phyloP scores from a whole-genome alignment of 2,797 vertebrate genomes.

The Carduelis carduelis region DNA sequence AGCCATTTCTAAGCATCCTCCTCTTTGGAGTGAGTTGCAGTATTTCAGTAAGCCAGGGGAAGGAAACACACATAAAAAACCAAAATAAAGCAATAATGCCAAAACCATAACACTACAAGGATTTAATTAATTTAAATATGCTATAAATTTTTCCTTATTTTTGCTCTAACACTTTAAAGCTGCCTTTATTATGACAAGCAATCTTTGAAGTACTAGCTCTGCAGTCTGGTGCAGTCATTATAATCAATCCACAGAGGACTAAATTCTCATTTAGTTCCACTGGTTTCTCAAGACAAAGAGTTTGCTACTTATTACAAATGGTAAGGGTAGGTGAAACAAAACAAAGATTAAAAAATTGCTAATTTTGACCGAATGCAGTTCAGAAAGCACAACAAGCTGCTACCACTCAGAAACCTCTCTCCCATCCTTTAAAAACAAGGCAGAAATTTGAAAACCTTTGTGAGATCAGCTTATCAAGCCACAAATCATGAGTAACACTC shows the following conservation, averaged over 20 bases:
- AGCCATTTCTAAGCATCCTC: background rate
- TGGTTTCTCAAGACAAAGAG: background rate
- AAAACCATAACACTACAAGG: background rate
- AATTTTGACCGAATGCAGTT: background rate
- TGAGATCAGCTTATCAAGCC: background rate
- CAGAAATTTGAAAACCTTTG: background rate
- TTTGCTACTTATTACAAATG: background rate
- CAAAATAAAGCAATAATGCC: background rate
- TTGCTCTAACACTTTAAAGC: background rate
- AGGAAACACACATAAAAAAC: background rate
- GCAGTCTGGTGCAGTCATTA: background rate
- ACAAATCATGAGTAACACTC: background rate
- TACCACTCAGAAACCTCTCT: background rate
- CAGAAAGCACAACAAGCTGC: background rate
- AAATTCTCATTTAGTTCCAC: background rate
- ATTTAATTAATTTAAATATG: background rate
- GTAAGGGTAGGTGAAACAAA: background rate
- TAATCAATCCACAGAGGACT: background rate
- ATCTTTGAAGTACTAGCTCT: background rate
- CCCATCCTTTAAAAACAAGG: background rate
- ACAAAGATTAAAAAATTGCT: background rate
- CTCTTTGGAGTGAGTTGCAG: background rate
- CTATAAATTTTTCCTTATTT: background rate
- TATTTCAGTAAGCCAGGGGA: background rate
- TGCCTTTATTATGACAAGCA: background rate